Evolutionary conservation across 2,888 invertebrate species (phyloP).

Genomic region (Drosophila sordidula): DNA sequence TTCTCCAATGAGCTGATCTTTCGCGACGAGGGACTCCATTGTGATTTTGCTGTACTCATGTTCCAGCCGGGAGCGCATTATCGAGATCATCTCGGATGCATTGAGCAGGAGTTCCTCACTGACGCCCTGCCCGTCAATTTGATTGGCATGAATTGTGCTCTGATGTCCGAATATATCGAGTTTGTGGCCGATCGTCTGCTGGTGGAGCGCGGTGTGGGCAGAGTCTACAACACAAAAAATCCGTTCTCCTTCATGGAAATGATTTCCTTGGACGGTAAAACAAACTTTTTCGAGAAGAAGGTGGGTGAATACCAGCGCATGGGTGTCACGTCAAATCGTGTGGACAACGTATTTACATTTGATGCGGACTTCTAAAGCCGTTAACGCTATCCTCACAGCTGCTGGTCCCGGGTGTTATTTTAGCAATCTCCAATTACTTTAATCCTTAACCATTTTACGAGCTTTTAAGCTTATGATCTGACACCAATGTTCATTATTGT

Average conservation of each 20-base stretch:
- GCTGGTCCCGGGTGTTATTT: conserved; percentile 56
- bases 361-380: conserved; percentile 93
- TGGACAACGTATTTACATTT: conserved; percentile 91
- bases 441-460: conserved; percentile 31
- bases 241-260: conserved; percentile 99
- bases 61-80: conserved; percentile 93
- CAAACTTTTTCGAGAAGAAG: conserved; percentile 99
- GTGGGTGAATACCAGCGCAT: conserved; percentile 99
- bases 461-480: conserved; percentile 11
- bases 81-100: conserved; percentile 96
- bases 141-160: conserved; percentile 98
- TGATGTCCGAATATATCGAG: conserved; percentile 99
- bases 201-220: conserved; percentile 93
- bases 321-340: conserved; percentile 93
- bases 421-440: conserved; percentile 13
- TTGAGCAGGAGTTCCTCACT: conserved; percentile 99
- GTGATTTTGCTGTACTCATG: conserved; percentile 99
- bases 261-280: conserved; percentile 99
- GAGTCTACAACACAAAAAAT: conserved; percentile 95
- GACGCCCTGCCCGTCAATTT: conserved; percentile 97
- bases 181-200: conserved; percentile 98
- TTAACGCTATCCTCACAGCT: conserved; percentile 35
- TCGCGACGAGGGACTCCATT: conserved; percentile 98
- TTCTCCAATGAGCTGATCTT: conserved; percentile 99
- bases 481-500: conserved; percentile 26